Evolutionary conservation across 2,888 invertebrate species (phyloP).

Genomic region (Eupithecia subumbrata): DNA sequence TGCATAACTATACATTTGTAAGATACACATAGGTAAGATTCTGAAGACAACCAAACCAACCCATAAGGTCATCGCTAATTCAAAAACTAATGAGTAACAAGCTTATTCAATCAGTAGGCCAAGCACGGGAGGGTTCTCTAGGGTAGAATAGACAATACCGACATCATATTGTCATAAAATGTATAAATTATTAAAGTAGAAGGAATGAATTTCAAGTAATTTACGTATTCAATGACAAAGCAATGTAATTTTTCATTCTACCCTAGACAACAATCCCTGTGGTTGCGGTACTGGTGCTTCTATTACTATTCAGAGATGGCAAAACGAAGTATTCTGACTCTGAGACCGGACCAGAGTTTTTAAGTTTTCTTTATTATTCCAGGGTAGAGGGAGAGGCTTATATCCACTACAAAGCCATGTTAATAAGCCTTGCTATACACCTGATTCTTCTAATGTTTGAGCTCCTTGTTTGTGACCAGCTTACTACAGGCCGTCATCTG

Average conservation of each 20-base stretch:
- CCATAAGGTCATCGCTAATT: background rate
- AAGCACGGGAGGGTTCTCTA: too few relatives aligned
- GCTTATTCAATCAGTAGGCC: background rate
- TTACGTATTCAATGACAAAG: too few relatives aligned
- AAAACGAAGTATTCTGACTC: background rate
- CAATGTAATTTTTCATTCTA: too few relatives aligned
- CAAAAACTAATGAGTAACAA: background rate
- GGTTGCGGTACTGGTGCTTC: too few relatives aligned
- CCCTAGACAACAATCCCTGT: too few relatives aligned
- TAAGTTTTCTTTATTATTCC: slow-evolving; percentile 52
- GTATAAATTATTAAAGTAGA: too few relatives aligned
- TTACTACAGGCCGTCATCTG: slow-evolving; percentile 92
- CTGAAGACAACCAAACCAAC: background rate
- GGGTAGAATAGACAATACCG: too few relatives aligned
- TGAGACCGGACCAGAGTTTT: background rate
- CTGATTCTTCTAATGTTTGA: slow-evolving; percentile 98
- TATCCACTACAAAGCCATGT: slow-evolving; percentile 99
- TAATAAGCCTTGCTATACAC: slow-evolving; percentile 97
- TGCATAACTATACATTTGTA: background rate
- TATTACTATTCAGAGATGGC: background rate
- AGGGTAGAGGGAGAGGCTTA: slow-evolving; percentile 98
- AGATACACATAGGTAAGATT: background rate
- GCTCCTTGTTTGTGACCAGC: slow-evolving; percentile 96
- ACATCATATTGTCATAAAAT: too few relatives aligned
- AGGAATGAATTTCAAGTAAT: too few relatives aligned